Evolutionary conservation across 1,140 invertebrate species (phyloP).

Genomic region (Ips typographus): DNA sequence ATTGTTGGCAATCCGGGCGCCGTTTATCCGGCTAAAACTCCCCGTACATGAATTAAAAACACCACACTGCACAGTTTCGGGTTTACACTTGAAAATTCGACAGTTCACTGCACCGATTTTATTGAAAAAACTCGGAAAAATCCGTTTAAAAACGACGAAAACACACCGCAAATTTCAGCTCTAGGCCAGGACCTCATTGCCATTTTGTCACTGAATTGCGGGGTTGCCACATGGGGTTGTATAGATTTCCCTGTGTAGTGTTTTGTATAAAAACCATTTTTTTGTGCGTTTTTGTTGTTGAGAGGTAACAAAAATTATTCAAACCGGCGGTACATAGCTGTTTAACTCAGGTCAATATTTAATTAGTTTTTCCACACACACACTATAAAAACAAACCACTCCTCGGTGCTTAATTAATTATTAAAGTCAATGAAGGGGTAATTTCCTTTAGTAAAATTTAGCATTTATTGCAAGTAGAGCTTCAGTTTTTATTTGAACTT

Average conservation of each 20-base stretch:
- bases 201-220: constrained; percentile 48
- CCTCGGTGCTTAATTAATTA: too few species aligned
- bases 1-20: constrained; percentile 14
- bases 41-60: constrained; percentile 27
- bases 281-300: too few species aligned
- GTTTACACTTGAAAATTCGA: background rate
- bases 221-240: constrained; percentile 26
- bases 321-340: too few species aligned
- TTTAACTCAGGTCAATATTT: too few species aligned
- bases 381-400: too few species aligned
- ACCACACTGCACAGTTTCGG: constrained; percentile 19
- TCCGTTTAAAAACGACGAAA: constrained; percentile 29
- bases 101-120: constrained; percentile 5
- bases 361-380: too few species aligned
- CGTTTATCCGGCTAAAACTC: constrained; percentile 17
- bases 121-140: constrained; percentile 24
- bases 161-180: constrained; percentile 40
- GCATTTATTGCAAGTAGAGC: too few species aligned
- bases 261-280: too few species aligned
- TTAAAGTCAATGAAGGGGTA: too few species aligned
- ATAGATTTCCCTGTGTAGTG: constrained; percentile 8
- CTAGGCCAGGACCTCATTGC: constrained; percentile 47
- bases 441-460: too few species aligned
- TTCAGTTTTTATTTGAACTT: too few species aligned
- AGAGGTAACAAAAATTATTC: too few species aligned